Percentiles rank a stretch among this genome's conserved stretches.
phyloP scores from a whole-genome alignment of 2,888 invertebrate species.

The Monoplex corrugatus region DNA sequence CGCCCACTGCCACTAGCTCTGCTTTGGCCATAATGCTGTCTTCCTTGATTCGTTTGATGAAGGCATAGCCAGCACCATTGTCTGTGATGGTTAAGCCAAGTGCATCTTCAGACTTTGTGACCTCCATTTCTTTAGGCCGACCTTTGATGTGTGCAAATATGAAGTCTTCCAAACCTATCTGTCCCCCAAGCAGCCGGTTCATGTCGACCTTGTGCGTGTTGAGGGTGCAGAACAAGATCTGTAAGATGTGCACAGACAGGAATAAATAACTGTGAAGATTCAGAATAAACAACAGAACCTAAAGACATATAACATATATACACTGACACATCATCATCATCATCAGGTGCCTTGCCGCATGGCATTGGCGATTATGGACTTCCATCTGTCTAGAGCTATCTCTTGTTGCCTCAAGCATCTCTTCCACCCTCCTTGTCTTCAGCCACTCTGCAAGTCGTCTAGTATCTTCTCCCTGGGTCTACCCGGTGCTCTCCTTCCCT shows the following conservation, averaged over 20 bases:
- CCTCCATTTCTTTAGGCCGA: slow-evolving; percentile 96
- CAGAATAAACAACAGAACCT: not conserved
- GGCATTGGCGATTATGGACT: too few species aligned
- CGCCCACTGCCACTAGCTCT: slow-evolving; percentile 89
- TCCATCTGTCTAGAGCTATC: too few species aligned
- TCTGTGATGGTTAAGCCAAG: slow-evolving; percentile 99
- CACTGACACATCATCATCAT: not conserved
- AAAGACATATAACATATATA: not conserved
- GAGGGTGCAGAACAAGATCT: slow-evolving; percentile 98
- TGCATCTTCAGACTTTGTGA: slow-evolving; percentile 95
- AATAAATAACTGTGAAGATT: not conserved
- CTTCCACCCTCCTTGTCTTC: too few species aligned
- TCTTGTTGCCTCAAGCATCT: too few species aligned
- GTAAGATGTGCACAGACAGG: too few species aligned
- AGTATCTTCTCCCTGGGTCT: too few species aligned
- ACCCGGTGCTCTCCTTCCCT: too few species aligned
- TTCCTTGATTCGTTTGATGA: slow-evolving; percentile 97
- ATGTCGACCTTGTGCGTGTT: slow-evolving; percentile 99
- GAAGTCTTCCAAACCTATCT: slow-evolving; percentile 98
- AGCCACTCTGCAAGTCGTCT: too few species aligned
- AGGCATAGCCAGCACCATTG: slow-evolving; percentile 98
- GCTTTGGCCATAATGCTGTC: slow-evolving; percentile 91
- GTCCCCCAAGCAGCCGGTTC: slow-evolving; percentile 96
- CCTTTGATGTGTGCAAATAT: slow-evolving; percentile 99
- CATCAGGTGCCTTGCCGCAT: too few species aligned